Conservation (phyloP, 2,888 invertebrate species). For the Epistrophe grossulariae region DNA sequence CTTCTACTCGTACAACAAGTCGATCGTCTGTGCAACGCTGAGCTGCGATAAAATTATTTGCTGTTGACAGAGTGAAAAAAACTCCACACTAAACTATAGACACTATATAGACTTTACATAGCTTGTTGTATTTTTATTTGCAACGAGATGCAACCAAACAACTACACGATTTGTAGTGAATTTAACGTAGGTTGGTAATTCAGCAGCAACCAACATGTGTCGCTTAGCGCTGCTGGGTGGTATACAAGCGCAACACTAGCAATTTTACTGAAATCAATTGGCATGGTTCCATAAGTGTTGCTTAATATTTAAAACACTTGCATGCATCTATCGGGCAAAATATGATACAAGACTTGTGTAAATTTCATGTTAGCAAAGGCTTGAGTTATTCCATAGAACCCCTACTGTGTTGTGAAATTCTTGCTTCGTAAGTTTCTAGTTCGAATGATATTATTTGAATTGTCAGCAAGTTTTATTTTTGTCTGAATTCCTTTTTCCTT, state of each 20-base stretch:
- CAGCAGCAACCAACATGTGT: not conserved
- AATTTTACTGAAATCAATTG: constrained; percentile 33
- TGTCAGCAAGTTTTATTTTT: too few relatives aligned
- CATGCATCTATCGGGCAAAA: constrained; percentile 20
- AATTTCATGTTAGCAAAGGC: not conserved
- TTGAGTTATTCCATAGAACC: not conserved
- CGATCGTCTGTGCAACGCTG: not conserved
- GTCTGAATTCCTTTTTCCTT: too few relatives aligned
- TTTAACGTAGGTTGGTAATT: constrained; percentile 65
- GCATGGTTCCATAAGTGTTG: constrained; percentile 26
- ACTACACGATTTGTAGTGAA: constrained; percentile 54
- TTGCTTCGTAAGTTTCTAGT: not conserved
- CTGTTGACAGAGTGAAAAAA: constrained; percentile 47
- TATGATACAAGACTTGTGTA: constrained; percentile 50
- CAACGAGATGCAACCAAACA: constrained; percentile 53
- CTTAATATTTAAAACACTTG: constrained; percentile 15
- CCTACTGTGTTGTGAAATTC: not conserved
- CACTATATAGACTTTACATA: not conserved
- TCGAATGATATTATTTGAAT: too few relatives aligned
- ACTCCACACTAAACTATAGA: constrained; percentile 13
- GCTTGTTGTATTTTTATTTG: constrained; percentile 12
- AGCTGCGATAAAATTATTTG: constrained; percentile 5
- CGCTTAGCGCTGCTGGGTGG: constrained; percentile 6
- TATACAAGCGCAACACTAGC: not conserved
- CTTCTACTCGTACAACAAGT: not conserved